Evolutionary conservation across 2,113 vertebrate genomes (phyloP), one percentile per base, ranked within the genome.

Genomic region (Guaruba guarouba): DNA sequence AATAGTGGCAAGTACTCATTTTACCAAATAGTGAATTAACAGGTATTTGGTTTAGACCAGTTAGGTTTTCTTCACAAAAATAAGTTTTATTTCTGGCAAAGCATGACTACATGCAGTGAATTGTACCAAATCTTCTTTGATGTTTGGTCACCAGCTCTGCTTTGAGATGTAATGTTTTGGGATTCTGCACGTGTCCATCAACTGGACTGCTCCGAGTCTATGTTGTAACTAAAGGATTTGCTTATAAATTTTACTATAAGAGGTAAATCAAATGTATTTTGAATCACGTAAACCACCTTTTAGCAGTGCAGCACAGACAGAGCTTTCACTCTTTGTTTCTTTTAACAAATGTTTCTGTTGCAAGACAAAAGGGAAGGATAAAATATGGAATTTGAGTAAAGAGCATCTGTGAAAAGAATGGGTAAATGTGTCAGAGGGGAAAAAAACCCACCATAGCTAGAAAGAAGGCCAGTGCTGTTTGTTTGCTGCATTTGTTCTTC

Each of bases 401-500:
- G 43, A 93, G 19, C 76, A 66, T 71, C 73, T 94, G 64, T 70
- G 66, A 55, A 83, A 95, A 62, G 46, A 82, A 49, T 41, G 37
- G 41, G n/a, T 69, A 77, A 86, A 88, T 93, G 17, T 93, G 68
- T 93, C 67, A 17, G 28, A 39, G 49, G 61, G 13, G 24, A 27
- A 35, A 37, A 79, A 35, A 35, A 63, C 9, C 0, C 3, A 12
- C 13, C 48, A 46, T 57, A 68, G 27, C 81, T 91, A 78, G 33
- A 92, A 87, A 82, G 73, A 61, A 82, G 44, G 49, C 84, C 39
- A 73, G 4, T 52, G 31, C 44, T 85, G 33, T 57, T 87, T 93
- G 70, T 91, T 96, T 91, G 69, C 59, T 82, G 54, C 57, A 73
- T 93, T 92, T 92, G 44, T 75, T 91, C 77, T 79, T 94, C 82